Percentiles rank a stretch among this genome's conserved stretches.
These are phyloP conservation scores for Danaus plexippus DNA, from an alignment of 1,140 invertebrate species.

Conservation along the genomic window DNA sequence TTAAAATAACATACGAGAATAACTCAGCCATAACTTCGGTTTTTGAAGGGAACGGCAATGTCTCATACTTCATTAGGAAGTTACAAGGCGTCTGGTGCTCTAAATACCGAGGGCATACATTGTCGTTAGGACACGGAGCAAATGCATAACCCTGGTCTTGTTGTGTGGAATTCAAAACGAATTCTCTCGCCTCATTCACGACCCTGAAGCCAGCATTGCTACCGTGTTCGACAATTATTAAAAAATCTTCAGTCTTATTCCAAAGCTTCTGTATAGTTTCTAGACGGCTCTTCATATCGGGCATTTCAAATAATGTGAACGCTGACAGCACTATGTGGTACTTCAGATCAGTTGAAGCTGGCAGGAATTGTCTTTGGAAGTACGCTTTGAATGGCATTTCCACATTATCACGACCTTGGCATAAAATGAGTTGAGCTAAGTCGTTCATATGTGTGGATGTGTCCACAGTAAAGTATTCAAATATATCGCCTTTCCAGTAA, in stretches of 20 bases:
- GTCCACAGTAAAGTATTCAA: constrained; percentile 89
- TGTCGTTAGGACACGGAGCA: constrained; percentile 89
- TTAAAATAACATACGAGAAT: constrained; percentile 85
- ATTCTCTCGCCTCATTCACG: constrained; percentile 83
- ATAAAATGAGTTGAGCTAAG: constrained; percentile 79
- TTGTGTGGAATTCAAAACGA: constrained; percentile 73
- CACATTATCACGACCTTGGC: constrained; percentile 75
- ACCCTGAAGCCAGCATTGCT: constrained; percentile 84
- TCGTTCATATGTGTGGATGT: constrained; percentile 85
- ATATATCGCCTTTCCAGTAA: constrained; percentile 79
- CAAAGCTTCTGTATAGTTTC: constrained; percentile 85
- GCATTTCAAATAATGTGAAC: constrained; percentile 86
- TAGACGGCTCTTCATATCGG: constrained; percentile 76
- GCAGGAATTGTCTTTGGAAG: constrained; percentile 86
- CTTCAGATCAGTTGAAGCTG: constrained; percentile 69
- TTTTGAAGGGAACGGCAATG: constrained; percentile 69
- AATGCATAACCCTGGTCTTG: constrained; percentile 75
- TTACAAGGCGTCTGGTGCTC: constrained; percentile 82
- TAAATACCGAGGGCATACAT: constrained; percentile 78
- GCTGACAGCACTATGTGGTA: constrained; percentile 89
- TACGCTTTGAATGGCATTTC: constrained; percentile 73
- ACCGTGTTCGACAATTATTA: constrained; percentile 90
- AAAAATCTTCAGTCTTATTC: constrained; percentile 86
- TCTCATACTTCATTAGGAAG: constrained; percentile 78
- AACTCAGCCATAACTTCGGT: constrained; percentile 65